A percentile compares a stretch with the other conserved stretches of the same genome.
phyloP scores from a whole-genome alignment of 2,113 vertebrate species.

The Dasyornis broadbenti region DNA sequence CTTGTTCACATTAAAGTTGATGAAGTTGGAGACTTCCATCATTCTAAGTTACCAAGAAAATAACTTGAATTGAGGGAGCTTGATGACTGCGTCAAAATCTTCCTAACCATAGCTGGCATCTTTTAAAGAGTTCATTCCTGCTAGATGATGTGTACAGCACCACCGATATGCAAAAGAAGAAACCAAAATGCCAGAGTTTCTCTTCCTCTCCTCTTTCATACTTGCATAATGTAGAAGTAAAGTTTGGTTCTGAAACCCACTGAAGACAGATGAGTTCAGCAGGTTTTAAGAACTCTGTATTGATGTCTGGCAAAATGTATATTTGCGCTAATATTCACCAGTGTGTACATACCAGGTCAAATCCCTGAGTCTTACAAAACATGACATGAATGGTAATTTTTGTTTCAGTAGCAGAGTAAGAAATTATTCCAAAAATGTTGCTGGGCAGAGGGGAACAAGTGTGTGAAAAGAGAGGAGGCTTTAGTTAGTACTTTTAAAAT shows the following conservation, averaged over 20 bases:
- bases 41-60: neutral
- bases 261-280: neutral
- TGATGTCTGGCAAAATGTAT: neutral
- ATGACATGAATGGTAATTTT: neutral
- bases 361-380: neutral
- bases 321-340: neutral
- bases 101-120: neutral
- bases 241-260: neutral
- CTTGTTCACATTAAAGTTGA: neutral
- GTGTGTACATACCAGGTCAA: neutral
- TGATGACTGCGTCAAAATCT: neutral
- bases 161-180: neutral
- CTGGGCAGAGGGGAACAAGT: too few species aligned
- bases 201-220: neutral
- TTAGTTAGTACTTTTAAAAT: neutral
- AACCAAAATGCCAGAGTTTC: neutral
- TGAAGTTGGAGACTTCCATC: neutral
- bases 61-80: neutral
- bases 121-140: neutral
- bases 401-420: neutral
- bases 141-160: neutral
- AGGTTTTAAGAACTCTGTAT: neutral
- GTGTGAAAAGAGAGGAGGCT: neutral
- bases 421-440: neutral
- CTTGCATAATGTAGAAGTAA: neutral